Conservation (phyloP, 2,888 invertebrate genomes). For the Xylota sylvarum region DNA sequence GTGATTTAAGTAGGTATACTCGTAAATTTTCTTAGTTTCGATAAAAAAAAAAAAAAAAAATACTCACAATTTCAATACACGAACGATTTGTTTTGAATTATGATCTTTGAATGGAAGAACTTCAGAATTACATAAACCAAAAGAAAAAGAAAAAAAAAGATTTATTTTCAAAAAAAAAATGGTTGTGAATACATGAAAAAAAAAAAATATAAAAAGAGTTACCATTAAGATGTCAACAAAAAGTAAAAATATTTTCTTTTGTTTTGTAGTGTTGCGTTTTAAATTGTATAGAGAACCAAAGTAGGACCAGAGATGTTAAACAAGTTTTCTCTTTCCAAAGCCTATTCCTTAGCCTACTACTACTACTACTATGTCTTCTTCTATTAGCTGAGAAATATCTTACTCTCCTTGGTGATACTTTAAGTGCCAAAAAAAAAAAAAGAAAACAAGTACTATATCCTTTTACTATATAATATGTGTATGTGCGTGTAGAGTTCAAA, state of each 20-base stretch:
- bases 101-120: conserved; percentile 28
- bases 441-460: conserved; percentile 19
- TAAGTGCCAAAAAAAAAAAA: conserved; percentile 66
- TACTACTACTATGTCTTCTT: conserved; percentile 4
- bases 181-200: conserved; percentile 72
- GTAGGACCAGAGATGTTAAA: conserved; percentile 50
- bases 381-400: conserved; percentile 42
- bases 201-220: conserved; percentile 16
- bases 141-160: conserved; percentile 1
- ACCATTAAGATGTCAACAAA: conserved; percentile 32
- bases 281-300: conserved; percentile 28
- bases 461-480: conserved; percentile 31
- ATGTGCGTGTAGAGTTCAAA: conserved; percentile 27
- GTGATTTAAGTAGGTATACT: conserved; percentile 47
- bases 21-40: conserved; percentile 25
- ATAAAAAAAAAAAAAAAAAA: conserved; percentile 8
- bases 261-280: conserved; percentile 12
- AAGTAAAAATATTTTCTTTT: background rate
- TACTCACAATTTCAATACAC: conserved; percentile 41
- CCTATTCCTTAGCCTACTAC: background rate
- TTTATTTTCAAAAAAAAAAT: conserved; percentile 48
- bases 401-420: conserved; percentile 74
- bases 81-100: conserved; percentile 10
- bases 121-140: conserved; percentile 44
- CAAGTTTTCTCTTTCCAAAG: conserved; percentile 8